phyloP scores from a whole-genome alignment of 2,888 invertebrate species.

The Hedychridium roseum region DNA sequence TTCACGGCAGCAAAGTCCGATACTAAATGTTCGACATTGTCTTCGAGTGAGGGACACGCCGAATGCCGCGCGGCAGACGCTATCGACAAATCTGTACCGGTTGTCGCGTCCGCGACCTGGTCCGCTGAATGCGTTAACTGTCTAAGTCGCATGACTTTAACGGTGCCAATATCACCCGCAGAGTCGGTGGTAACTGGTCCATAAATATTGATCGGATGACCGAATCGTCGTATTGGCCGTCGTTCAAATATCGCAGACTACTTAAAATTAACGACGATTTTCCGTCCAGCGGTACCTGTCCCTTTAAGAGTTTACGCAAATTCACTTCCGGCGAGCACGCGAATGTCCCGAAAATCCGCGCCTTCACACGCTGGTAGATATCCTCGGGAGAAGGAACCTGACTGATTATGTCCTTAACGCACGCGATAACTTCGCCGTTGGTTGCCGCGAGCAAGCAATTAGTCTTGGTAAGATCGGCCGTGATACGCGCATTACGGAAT shows the following conservation, averaged over 20 bases:
- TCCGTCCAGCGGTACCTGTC: neutral
- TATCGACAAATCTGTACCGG: neutral
- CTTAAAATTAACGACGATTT: constrained; percentile 1
- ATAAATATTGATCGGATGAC: constrained; percentile 3
- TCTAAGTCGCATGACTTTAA: neutral
- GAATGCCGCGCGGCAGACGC: neutral
- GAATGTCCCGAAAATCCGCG: neutral
- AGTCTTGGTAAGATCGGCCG: neutral
- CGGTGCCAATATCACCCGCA: constrained; percentile 1
- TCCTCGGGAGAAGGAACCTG: neutral
- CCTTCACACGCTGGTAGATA: neutral
- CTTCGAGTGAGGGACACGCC: neutral
- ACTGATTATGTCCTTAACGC: neutral
- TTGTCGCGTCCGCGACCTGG: neutral
- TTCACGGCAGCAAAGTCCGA: no score
- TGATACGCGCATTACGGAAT: neutral
- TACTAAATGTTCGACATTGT: neutral
- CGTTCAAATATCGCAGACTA: neutral
- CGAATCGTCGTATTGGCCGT: neutral
- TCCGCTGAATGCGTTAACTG: neutral
- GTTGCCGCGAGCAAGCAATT: neutral
- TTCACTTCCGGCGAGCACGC: neutral
- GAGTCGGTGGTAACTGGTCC: neutral
- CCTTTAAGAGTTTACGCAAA: constrained; percentile 1
- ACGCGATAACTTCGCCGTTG: neutral